phyloP scores from a whole-genome alignment of 2,888 invertebrate genomes.

The Dysmachus trigonus region DNA sequence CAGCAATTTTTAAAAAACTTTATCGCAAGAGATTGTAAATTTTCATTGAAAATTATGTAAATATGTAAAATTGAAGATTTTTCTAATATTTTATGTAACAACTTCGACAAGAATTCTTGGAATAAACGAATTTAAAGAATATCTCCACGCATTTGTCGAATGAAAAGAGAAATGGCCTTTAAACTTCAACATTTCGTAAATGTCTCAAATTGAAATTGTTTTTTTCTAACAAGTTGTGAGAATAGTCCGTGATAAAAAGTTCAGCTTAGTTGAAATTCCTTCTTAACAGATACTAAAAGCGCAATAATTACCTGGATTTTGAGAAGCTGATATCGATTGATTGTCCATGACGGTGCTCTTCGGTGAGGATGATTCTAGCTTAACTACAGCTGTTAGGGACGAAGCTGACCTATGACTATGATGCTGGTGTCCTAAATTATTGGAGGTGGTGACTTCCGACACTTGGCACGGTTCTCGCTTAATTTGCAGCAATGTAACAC shows the following conservation, averaged over 20 bases:
- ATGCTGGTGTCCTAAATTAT: slow-evolving; percentile 58
- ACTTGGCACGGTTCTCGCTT: slow-evolving; percentile 65
- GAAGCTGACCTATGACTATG: slow-evolving; percentile 49
- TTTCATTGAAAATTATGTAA: too few species aligned
- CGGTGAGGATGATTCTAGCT: slow-evolving; percentile 63
- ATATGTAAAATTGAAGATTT: too few species aligned
- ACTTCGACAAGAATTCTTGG: too few species aligned
- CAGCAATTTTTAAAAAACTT: too few species aligned
- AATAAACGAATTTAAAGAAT: too few species aligned
- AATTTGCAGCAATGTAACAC: slow-evolving; percentile 61
- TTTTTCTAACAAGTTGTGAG: too few species aligned
- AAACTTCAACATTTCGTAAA: too few species aligned
- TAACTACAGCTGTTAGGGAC: slow-evolving; percentile 60
- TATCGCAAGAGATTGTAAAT: too few species aligned
- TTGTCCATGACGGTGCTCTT: slow-evolving; percentile 61
- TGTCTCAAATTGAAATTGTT: too few species aligned
- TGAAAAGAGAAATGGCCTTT: too few species aligned
- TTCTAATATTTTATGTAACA: too few species aligned
- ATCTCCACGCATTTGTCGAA: too few species aligned
- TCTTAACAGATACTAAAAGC: neutral
- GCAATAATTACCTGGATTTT: slow-evolving; percentile 48
- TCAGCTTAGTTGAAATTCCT: neutral
- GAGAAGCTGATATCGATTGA: slow-evolving; percentile 44
- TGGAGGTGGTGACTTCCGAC: slow-evolving; percentile 63
- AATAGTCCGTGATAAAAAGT: neutral